Evolutionary conservation across 2,113 vertebrate species (phyloP).

Genomic region (Macrotis lagotis): DNA sequence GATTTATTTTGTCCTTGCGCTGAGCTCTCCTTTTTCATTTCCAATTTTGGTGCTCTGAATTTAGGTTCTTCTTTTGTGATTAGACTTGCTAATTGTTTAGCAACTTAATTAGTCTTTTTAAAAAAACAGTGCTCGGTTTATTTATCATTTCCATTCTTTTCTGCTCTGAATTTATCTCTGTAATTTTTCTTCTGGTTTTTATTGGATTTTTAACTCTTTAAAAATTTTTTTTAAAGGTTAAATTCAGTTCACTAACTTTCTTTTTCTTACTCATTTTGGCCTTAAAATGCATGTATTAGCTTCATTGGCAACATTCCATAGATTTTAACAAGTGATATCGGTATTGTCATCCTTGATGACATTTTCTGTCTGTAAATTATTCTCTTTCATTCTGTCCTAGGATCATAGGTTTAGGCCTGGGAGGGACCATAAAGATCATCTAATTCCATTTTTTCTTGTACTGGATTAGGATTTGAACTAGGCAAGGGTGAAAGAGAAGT

Average conservation of each 20-base stretch:
- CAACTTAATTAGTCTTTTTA: background rate
- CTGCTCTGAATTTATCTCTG: background rate
- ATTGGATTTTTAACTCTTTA: background rate
- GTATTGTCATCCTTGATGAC: background rate
- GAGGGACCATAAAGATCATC: background rate
- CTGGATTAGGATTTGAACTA: background rate
- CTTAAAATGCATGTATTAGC: background rate
- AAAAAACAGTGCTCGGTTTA: background rate
- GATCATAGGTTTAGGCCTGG: background rate
- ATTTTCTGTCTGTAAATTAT: background rate
- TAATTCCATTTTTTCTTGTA: background rate
- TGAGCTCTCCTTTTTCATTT: background rate
- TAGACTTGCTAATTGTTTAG: background rate
- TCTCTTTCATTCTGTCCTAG: background rate
- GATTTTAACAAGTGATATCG: background rate
- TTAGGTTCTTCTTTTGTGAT: background rate
- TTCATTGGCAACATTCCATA: background rate
- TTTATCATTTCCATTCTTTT: background rate
- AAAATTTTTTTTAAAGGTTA: background rate
- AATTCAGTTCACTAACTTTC: background rate
- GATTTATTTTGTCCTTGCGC: background rate
- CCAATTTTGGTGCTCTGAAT: background rate
- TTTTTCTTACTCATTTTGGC: background rate
- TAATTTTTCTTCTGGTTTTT: background rate
- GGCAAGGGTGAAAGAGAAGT: background rate